Percentiles rank a stretch among this genome's conserved stretches.
phyloP scores from a whole-genome alignment of 2,888 invertebrate species.

The Marronus borbonicus region DNA sequence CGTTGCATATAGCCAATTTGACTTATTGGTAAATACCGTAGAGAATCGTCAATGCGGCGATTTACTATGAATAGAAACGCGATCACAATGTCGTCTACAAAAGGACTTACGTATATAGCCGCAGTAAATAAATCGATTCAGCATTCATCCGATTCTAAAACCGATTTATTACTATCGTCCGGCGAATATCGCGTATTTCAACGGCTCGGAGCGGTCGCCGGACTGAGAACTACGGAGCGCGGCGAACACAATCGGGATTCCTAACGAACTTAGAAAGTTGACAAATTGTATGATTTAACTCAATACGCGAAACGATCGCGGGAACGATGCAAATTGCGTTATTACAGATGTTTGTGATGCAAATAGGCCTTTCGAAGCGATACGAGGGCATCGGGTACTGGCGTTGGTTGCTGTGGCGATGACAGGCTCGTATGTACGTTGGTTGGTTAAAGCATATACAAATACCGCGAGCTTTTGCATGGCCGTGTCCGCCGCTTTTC shows the following conservation, averaged over 20 bases:
- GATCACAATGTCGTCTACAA: no score
- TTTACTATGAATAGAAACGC: no score
- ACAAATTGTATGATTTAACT: conserved; percentile 43
- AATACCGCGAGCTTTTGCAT: neutral
- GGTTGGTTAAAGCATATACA: neutral
- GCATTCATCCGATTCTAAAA: conserved; percentile 15
- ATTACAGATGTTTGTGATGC: conserved; percentile 46
- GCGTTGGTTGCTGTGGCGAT: neutral
- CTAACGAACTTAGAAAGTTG: conserved; percentile 40
- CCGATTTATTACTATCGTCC: conserved; percentile 24
- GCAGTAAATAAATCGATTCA: neutral
- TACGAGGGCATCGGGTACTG: neutral
- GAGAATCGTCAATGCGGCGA: no score
- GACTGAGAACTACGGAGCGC: neutral
- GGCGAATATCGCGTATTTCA: conserved; percentile 11
- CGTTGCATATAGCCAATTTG: no score
- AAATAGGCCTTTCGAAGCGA: conserved; percentile 27
- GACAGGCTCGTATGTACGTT: neutral
- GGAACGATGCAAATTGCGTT: conserved; percentile 41
- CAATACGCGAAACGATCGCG: conserved; percentile 26
- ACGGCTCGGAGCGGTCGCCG: neutral
- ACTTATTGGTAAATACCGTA: no score
- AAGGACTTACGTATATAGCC: neutral
- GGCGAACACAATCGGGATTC: conserved; percentile 24
- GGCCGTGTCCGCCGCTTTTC: neutral